These are phyloP conservation scores for Callipepla californica DNA, from an alignment of 2,113 vertebrate genomes.

Conservation along the genomic window DNA sequence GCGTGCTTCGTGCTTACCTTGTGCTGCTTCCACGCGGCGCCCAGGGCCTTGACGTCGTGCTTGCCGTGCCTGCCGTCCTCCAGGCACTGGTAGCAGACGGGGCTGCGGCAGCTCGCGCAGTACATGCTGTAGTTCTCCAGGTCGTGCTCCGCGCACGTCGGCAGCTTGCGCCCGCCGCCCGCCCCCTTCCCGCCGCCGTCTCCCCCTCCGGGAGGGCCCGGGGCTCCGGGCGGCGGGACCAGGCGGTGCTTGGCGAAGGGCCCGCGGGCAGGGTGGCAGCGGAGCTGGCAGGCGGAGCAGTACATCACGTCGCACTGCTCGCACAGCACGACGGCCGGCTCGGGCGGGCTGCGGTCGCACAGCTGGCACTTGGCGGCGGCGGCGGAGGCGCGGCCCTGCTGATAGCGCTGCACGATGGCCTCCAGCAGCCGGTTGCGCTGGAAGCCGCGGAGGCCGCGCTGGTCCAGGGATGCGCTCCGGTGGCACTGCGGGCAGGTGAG, in stretches of 20 bases:
- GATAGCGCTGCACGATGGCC: slow-evolving; percentile 90
- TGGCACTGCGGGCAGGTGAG: slow-evolving; percentile 96
- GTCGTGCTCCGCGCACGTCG: slow-evolving; percentile 93
- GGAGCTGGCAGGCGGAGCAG: slow-evolving; percentile 91
- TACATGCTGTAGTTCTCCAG: slow-evolving; percentile 94
- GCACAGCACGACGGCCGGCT: slow-evolving; percentile 86
- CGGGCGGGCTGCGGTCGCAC: slow-evolving; percentile 85
- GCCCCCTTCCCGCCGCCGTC: slow-evolving; percentile 36
- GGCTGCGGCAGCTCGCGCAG: slow-evolving; percentile 88
- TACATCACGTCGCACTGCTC: slow-evolving; percentile 96
- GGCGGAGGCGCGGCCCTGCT: slow-evolving; percentile 76
- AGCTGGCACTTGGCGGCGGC: slow-evolving; percentile 82
- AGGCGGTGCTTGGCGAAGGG: slow-evolving; percentile 94
- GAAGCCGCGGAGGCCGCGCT: slow-evolving; percentile 92
- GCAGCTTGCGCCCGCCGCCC: slow-evolving; percentile 77
- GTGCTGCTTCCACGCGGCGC: slow-evolving; percentile 95
- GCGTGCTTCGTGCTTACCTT: slow-evolving; percentile 85
- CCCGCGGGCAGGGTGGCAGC: slow-evolving; percentile 94
- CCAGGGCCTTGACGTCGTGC: slow-evolving; percentile 91
- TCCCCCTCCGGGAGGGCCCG: background rate
- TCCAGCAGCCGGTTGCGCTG: slow-evolving; percentile 94
- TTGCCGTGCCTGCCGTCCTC: slow-evolving; percentile 90
- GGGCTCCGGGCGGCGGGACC: slow-evolving; percentile 77
- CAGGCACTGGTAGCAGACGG: slow-evolving; percentile 92
- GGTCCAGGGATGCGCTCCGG: slow-evolving; percentile 93